Evolutionary conservation across 37 sponge, comb jelly and placozoan genomes (phyloP), one percentile per base, ranked within the genome.

Genomic region (Tethya wilhelma): DNA sequence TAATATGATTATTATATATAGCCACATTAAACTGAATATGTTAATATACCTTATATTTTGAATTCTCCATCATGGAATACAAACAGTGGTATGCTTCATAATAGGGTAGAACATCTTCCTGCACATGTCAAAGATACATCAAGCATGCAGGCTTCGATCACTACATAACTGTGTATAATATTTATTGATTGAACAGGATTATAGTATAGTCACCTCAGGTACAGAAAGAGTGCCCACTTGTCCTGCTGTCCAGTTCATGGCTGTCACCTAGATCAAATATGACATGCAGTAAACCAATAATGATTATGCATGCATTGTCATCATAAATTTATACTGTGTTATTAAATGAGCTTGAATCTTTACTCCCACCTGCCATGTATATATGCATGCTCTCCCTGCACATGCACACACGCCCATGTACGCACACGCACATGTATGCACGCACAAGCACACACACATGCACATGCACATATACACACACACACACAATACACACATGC

Each of bases 31-130:
- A n/a, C n/a, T n/a, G n/a, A n/a, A n/a, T n/a, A n/a, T n/a, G n/a
- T n/a, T n/a, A 30, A 56, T 20, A 32, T 43, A 59, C 82, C 42
- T 81, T 71, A 12, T 37, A 38, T 42, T 65, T 5, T 31, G 87
- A 75, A 12, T 80, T 37, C 0, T 79, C 55, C 44, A 87, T 6
- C 59, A 56, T 25, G 17, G 74, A 17, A 41, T 56, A 65, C 20
- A 89, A 77, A 29, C 46, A 46, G 44, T 44, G 33, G 44, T 89
- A 83, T 12, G 89, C 89, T 37, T 77, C 41, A 44, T 83, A 89
- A 53, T 89, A 89, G 7, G 68, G 78, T 20, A 49, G 38, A 40
- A 79, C 84, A 69, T 84, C 85, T 19, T 69, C 85, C 70, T 75
- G 53, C 39, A 63, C 26, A 19, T 19, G 14, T 49, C 9, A 49